phyloP scores from a whole-genome alignment of 2,113 vertebrate genomes.

The Entelurus aequoreus region DNA sequence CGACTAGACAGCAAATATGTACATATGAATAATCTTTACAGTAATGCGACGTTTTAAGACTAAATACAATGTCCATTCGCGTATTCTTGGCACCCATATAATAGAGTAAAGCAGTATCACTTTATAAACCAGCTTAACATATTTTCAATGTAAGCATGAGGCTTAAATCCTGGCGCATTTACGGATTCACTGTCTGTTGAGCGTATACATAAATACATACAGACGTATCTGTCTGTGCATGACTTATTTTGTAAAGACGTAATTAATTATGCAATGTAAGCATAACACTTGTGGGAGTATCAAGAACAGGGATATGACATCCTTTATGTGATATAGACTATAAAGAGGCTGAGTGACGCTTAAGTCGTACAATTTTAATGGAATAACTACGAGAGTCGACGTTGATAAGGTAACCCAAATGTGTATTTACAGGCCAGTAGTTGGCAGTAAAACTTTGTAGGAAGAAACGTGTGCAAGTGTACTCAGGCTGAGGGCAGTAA shows the following conservation, averaged over 20 bases:
- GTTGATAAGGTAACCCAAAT: too few species aligned
- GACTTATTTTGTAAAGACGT: background rate
- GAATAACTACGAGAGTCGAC: too few species aligned
- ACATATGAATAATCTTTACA: background rate
- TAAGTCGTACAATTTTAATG: too few species aligned
- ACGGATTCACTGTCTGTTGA: background rate
- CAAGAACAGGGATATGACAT: background rate
- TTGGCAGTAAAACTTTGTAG: too few species aligned
- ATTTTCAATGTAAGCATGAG: background rate
- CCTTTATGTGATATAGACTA: background rate
- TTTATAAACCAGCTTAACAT: constrained; percentile 4
- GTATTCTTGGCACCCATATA: background rate
- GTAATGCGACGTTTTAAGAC: background rate
- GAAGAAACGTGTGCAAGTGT: too few species aligned
- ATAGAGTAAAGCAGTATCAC: background rate
- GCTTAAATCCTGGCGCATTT: constrained; percentile 4
- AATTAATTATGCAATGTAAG: constrained; percentile 12
- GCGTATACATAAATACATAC: constrained; percentile 15
- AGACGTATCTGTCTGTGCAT: background rate
- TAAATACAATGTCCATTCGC: background rate
- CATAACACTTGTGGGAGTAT: background rate
- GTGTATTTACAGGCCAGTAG: too few species aligned
- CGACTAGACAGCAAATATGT: background rate
- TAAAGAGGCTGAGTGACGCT: too few species aligned
- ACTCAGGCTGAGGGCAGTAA: too few species aligned